phyloP scores from a whole-genome alignment of 2,113 vertebrate genomes.

The Cairina moschata region DNA sequence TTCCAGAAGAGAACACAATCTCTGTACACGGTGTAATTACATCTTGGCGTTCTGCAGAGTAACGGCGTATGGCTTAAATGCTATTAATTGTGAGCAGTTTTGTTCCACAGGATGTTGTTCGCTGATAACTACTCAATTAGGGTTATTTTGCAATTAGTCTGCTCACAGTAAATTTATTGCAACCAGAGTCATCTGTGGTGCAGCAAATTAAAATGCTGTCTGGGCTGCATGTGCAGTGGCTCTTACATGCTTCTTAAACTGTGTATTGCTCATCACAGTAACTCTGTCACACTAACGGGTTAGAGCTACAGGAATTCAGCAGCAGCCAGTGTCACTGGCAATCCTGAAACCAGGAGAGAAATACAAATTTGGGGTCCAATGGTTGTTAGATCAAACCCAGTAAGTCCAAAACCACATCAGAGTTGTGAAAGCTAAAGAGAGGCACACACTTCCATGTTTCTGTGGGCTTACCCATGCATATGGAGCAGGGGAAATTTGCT shows the following conservation, averaged over 20 bases:
- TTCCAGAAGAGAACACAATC: slow-evolving; percentile 64
- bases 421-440: background rate
- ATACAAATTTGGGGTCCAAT: background rate
- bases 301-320: background rate
- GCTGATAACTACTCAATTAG: slow-evolving; percentile 83
- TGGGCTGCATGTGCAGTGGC: slow-evolving; percentile 37
- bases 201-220: slow-evolving; percentile 66
- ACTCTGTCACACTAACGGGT: background rate
- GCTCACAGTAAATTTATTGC: slow-evolving; percentile 81
- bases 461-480: no score
- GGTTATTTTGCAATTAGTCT: slow-evolving; percentile 85
- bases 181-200: slow-evolving; percentile 65
- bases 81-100: slow-evolving; percentile 81
- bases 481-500: background rate
- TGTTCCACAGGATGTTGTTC: slow-evolving; percentile 80
- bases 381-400: background rate
- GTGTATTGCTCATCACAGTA: slow-evolving; percentile 8
- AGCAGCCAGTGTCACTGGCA: background rate
- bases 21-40: slow-evolving; percentile 73
- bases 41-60: slow-evolving; percentile 67
- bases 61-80: slow-evolving; percentile 74
- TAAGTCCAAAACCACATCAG: background rate
- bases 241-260: slow-evolving; percentile 55
- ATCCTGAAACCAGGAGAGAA: background rate
- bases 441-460: background rate